Evolutionary conservation across 2,797 vertebrate species (phyloP), one percentile per base, ranked within the genome.

Genomic region (Coreius guichenoti): DNA sequence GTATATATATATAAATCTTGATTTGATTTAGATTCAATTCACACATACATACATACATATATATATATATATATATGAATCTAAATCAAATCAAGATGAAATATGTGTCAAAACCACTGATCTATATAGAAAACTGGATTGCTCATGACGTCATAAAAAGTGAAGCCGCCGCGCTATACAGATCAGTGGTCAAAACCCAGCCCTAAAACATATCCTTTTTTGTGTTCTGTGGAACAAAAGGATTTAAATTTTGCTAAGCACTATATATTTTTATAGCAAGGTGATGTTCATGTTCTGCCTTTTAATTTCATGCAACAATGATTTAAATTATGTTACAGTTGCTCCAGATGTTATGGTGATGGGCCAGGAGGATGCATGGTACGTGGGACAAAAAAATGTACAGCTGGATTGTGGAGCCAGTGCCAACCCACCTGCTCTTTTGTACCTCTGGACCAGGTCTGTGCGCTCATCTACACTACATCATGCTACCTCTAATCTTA

Each of bases 391-490:
- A 93, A 94, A 93, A 83, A 95, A 97, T 31, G 97, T 98, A 89
- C 96, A 95, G 92, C 96, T 99, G 84, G 96, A 93, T 72, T 99
- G 98, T 92, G 95, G 94, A 90, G 97, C 97, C 91, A 97, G 95
- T 92, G 97, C 98, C 90, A 99, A 99, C 93, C 98, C 98, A 76
- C 94, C 97, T 47, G 96, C 96, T 29, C 94, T 93, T 90, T 93
- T 94, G 82, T 96, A 96, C 90, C 93, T 90, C 21, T 99, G 98
- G 98, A 95, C 91, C 92, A 97, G 98, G 98, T 99, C 94, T 94
- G 92, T 94, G 63, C 67, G 39, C 2, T 5, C 1, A 29, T 1
- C 9, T 51, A 56, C 17, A 83, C 58, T 86, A 51, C 31, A 39
- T 14, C 67, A 61, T 68, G 45, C 31, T 31, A 54, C 12, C 33